Percentiles rank a stretch among this genome's conserved stretches.
These are phyloP conservation scores for Euschistus heros DNA, from an alignment of 1,140 invertebrate genomes.

Conservation along the genomic window DNA sequence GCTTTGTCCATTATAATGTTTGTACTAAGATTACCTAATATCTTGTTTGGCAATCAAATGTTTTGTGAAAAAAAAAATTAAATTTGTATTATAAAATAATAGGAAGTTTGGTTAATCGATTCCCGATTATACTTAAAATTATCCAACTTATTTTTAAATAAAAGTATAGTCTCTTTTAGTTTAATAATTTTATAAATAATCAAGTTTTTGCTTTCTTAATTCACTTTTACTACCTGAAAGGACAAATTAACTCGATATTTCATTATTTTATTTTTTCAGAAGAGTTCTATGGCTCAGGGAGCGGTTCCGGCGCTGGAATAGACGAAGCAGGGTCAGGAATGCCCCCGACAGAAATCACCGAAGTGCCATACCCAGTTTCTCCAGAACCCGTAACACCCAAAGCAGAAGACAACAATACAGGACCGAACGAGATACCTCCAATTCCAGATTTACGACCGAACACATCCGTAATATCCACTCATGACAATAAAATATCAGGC, in stretches of 20 bases:
- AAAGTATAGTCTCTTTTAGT: not conserved
- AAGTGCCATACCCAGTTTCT: slow-evolving; percentile 24
- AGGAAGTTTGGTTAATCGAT: no score
- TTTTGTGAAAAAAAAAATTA: no score
- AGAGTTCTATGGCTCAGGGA: slow-evolving; percentile 45
- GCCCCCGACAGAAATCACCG: slow-evolving; percentile 28
- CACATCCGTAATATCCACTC: no score
- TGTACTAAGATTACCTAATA: no score
- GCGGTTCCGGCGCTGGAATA: slow-evolving; percentile 44
- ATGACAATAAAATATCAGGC: no score
- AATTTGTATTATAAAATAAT: no score
- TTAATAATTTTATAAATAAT: not conserved
- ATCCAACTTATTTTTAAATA: not conserved
- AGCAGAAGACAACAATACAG: slow-evolving; percentile 24
- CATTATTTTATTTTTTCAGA: no score
- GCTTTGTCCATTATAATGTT: no score
- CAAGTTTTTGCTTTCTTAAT: no score
- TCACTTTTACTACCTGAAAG: not conserved
- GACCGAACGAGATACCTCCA: slow-evolving; percentile 27
- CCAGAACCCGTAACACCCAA: slow-evolving; percentile 24
- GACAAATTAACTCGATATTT: no score
- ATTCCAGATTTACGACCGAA: slow-evolving; percentile 12
- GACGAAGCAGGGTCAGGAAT: slow-evolving; percentile 41
- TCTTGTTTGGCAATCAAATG: no score
- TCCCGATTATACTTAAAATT: no score